Conservation (phyloP, 2,888 invertebrate species). For the Diaprepes abbreviatus region DNA sequence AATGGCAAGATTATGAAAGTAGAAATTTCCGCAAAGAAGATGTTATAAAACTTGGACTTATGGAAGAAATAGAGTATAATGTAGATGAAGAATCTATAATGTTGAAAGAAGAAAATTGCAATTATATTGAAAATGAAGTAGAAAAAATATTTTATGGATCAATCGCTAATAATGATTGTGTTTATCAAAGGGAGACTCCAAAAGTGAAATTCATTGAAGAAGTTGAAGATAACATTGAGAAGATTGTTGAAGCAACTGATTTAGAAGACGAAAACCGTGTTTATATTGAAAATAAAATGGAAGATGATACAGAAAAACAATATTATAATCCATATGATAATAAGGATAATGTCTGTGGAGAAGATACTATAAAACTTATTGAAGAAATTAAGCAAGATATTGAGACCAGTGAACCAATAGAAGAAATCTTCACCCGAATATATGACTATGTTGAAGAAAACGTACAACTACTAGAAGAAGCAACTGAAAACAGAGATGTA, state of each 20-base stretch:
- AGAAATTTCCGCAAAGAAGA: neutral
- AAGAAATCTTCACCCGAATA: neutral
- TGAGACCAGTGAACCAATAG: neutral
- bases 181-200: no score
- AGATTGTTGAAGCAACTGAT: neutral
- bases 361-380: neutral
- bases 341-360: no score
- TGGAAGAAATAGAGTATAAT: neutral
- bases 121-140: no score
- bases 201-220: no score
- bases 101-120: neutral
- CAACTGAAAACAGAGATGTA: neutral
- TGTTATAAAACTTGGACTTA: neutral
- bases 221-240: no score
- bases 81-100: neutral
- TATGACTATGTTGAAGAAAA: neutral
- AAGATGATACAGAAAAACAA: no score
- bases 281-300: no score
- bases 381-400: neutral
- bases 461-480: conserved; percentile 27
- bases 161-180: no score
- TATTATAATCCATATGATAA: no score
- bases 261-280: neutral
- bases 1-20: neutral
- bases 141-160: no score